Evolutionary conservation across 2,797 vertebrate genomes (phyloP), one percentile per base, ranked within the genome.

Genomic region (Crypturellus tataupa): DNA sequence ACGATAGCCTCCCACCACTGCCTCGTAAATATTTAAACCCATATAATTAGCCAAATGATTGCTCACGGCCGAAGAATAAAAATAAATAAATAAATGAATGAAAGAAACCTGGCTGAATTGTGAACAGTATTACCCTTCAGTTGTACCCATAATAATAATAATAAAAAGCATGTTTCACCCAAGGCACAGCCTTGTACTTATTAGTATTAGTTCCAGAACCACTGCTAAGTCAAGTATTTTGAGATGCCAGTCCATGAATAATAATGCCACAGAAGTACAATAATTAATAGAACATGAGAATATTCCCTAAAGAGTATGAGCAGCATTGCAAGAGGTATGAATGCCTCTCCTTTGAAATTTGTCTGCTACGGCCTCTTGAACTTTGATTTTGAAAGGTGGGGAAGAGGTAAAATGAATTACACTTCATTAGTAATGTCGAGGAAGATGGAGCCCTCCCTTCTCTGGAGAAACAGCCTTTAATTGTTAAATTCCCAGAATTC

Each of bases 241-340:
- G 97, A 95, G 89, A 97, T 95, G 92, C 46, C 62, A 94, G 85
- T 62, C 93, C 80, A 91, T 97, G 97, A 97, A 98, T 98, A 97
- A 96, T 97, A 97, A 97, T 97, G 88, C 42, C 82, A 92, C 59
- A 17, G 92, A 97, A 96, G 94, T 96, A 94, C 91, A 96, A 95
- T 97, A 98, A 97, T 97, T 98, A 98, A 97, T 95, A 97, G 95
- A 97, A 97, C 91, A 97, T 92, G 95, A 96, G 95, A 94, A 92
- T 92, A 95, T 92, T 97, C 96, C 96, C 96, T 88, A 81, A 98
- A 97, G 96, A 98, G 94, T 76, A 96, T 83, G 94, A 92, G 44
- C 46, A 68, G 79, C 79, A 85, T 79, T 76, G 95, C 53, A 80
- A 96, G 73, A 93, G 91, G 80, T 94, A 89, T 94, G 77, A 92